These are phyloP conservation scores for Apamea anceps DNA, from an alignment of 2,888 invertebrate genomes.

Conservation along the genomic window DNA sequence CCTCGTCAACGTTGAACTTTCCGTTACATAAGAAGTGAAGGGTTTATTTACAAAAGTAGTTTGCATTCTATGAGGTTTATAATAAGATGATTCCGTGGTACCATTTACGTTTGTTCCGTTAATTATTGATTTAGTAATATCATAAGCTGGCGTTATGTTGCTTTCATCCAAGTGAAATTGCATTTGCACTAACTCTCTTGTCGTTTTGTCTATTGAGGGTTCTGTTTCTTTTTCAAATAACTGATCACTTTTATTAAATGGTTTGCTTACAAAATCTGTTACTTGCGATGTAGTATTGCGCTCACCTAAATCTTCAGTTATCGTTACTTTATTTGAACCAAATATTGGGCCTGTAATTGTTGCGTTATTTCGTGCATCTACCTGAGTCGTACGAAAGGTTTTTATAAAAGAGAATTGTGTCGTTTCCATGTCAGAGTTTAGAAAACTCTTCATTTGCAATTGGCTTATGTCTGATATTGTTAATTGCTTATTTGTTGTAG, in stretches of 20 bases:
- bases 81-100: background rate
- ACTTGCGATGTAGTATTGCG: background rate
- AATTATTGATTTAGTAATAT: background rate
- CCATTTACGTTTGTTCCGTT: background rate
- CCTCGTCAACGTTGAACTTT: background rate
- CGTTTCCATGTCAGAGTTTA: background rate
- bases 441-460: background rate
- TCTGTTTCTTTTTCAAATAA: background rate
- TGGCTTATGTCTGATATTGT: background rate
- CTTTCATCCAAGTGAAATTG: background rate
- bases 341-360: background rate
- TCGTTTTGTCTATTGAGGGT: background rate
- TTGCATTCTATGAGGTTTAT: background rate
- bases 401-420: background rate
- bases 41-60: background rate
- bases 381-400: background rate
- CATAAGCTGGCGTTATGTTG: background rate
- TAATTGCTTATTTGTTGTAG: background rate
- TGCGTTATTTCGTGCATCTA: background rate
- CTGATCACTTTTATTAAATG: background rate
- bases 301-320: background rate
- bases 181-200: background rate
- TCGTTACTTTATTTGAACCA: background rate
- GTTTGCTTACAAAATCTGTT: slow-evolving; percentile 2
- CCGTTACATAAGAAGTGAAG: background rate